Evolutionary conservation across 64 coral and sea anemone species (phyloP), one percentile per base, ranked within the genome.

Genomic region (Actinia tenebrosa): DNA sequence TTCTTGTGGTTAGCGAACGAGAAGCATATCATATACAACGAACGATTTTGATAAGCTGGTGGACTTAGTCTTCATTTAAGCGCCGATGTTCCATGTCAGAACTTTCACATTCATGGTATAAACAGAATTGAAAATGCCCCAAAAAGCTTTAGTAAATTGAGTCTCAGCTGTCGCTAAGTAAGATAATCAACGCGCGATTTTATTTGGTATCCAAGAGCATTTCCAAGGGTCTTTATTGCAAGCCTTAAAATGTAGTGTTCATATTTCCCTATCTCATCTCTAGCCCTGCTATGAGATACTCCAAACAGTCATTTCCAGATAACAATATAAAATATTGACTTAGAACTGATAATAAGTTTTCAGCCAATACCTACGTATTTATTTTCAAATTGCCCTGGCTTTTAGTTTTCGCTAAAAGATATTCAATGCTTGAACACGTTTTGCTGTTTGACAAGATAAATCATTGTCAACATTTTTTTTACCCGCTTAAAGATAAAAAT

Each of bases 391-490:
- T 30, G 69, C 27, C 56, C 13, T 16, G 26, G 69, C 69, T 75
- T 75, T 75, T 75, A 75, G 69, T 18, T 3, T 1, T 4, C 15
- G 63, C 18, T 61, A 19, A n/a, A 66, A 66, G 63, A n/a, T 66
- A 19, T 66, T n/a, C 63, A 66, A n/a, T 66, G 69, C 69, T 75
- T 75, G 69, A 75, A 75, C 69, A 75, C 69, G 69, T 75, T 75
- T 75, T 75, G 69, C 69, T 75, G 69, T 75, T 75, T 75, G 69
- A 75, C 69, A 75, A 75, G 69, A 26, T 10, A 43, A 75, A 75
- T 75, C 69, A 75, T 26, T 75, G 69, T 75, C n/a, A 75, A 75
- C 69, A 75, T 75, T 75, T 9, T 9, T 71, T 30, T 75, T 75
- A 30, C 69, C 23, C 26, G 69, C 27, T 30, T 18, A 75, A 30